Evolutionary conservation across 1,140 invertebrate species (phyloP), one percentile per base, ranked within the genome.

Genomic region (Thaumetopoea pityocampa): DNA sequence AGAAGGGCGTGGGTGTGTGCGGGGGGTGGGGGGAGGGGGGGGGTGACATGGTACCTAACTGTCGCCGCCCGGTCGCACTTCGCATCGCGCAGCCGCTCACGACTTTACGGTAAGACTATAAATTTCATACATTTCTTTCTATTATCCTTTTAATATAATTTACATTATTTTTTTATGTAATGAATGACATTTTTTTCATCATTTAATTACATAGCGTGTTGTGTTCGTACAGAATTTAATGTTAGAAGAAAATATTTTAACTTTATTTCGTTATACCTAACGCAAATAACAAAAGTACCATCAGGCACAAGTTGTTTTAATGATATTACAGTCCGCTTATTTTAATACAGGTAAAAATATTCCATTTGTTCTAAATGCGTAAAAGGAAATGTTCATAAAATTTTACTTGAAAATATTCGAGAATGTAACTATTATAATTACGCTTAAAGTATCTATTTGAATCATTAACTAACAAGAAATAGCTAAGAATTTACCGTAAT

Each of bases 81-180:
- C 54, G 56, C 63, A 36, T 44, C 47, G 71, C 69, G 69, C 74
- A 66, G 69, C 58, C 60, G 69, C 41, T 52, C 36, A 24, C 22
- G 41, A 42, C 56, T 47, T 43, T 23, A 32, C 44, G 59, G 69
- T 77, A 47, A 71, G 69, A 47, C 41, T 48, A 54, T 52, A 17
- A 34, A 59, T 32, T 56, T 58, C 18, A 18, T 22, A 30, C 12
- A 11, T 40, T 51, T 46, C 38, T 30, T 17, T 46, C 19, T 36
- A 28, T 35, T 27, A 43, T 23, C 35, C 28, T 46, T 28, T 27
- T 26, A 28, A 36, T 20, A 43, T 33, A 17, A 34, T 12, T 27
- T n/a, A 19, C 26, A 43, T 43, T 34, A 34, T 33, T 43, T 20
- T 33, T 27, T 27, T 1, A 0, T 18, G 8, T 34, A 19, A 43